Evolutionary conservation across 2,113 vertebrate species (phyloP), one percentile per base, ranked within the genome.

Genomic region (Hassar affinis): DNA sequence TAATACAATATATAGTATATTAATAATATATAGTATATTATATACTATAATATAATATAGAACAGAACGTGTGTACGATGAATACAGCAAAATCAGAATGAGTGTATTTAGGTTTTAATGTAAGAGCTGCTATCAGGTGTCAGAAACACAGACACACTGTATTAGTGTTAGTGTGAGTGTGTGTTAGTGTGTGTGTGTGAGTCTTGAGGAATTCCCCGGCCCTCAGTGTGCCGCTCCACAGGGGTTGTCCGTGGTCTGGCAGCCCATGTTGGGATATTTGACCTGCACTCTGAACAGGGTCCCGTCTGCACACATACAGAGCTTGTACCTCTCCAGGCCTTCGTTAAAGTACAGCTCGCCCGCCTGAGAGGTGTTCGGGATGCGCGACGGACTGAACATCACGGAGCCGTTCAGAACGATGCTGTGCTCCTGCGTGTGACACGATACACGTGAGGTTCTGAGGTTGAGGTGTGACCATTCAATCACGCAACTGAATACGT

Each of bases 291-390:
- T 95, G 92, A 99, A 99, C 54, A 99, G 94, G 0, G 96, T 98
- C 61, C 98, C 97, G 0, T 99, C 98, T 0, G 96, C 96, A 82
- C 98, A 99, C 96, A 99, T 94, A 35, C 98, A 99, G 4, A 99
- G 96, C 93, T 99, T 99, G 93, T 98, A 99, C 38, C 98, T 94
- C 87, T 97, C 94, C 92, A 94, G 92, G 49, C 94, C 93, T 0
- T 95, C 93, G 0, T 94, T 92, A 0, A 89, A 95, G 3, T 95
- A 92, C 77, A 94, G 91, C 1, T 97, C 94, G 33, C 93, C 95
- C 0, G 91, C 78, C 0, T 93, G 91, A 35, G 95, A 95, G 1
- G 95, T 95, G 22, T 93, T 95, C 0, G 97, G 98, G 85, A 99
- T 96, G 49, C 96, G 95, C 0, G 94, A 90, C 0, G 96, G 88